Evolutionary conservation across 2,113 vertebrate species (phyloP).

Genomic region (Dasyurus viverrinus): DNA sequence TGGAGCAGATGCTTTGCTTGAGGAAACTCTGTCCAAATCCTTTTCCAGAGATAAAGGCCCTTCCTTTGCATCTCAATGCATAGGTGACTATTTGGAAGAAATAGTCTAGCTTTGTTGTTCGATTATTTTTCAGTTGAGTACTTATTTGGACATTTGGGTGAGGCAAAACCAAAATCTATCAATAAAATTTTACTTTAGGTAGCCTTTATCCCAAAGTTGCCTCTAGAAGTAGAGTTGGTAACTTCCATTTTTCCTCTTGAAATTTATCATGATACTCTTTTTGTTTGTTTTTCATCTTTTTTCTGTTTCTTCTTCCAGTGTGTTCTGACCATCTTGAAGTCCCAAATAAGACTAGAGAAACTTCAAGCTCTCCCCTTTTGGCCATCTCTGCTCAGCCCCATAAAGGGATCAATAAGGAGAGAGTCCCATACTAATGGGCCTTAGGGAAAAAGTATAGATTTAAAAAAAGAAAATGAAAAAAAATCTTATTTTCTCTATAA

Average conservation of each 20-base stretch:
- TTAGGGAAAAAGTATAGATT: not conserved
- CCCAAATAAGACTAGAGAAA: not conserved
- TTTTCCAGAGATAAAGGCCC: no score
- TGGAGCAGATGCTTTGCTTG: no score
- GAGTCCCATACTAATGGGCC: not conserved
- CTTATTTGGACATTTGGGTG: not conserved
- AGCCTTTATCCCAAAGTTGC: not conserved
- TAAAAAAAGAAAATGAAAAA: not conserved
- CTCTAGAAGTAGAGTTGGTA: not conserved
- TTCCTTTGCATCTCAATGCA: no score
- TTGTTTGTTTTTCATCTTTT: no score
- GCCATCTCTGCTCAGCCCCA: not conserved
- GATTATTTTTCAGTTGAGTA: not conserved
- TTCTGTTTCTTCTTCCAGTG: no score
- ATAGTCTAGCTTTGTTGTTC: not conserved
- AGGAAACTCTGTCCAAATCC: no score
- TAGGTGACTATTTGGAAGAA: not conserved
- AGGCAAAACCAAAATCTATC: not conserved
- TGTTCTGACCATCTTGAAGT: no score
- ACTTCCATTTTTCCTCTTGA: not conserved
- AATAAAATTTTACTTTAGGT: not conserved
- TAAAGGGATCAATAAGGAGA: not conserved
- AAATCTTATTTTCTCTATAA: not conserved
- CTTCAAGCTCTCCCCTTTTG: not conserved
- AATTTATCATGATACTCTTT: no score